phyloP scores from a whole-genome alignment of 2,113 vertebrate species.

The Callipepla squamata region DNA sequence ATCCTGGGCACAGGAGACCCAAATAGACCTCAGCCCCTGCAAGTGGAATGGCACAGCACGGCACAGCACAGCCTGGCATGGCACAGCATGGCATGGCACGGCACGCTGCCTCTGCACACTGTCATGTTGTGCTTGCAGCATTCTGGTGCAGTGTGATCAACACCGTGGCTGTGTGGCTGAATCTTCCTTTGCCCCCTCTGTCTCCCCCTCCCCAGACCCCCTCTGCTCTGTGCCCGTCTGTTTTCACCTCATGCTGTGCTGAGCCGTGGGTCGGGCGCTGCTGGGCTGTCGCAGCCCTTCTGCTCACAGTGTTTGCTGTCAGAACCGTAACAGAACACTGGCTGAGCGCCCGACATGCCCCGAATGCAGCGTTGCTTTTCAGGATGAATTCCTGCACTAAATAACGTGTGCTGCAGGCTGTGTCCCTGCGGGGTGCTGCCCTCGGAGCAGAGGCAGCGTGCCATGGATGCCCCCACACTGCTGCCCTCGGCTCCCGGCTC shows the following conservation, averaged over 20 bases:
- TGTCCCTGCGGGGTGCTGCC: fast-evolving
- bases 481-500: not conserved
- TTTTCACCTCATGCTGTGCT: not conserved
- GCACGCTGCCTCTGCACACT: fast-evolving
- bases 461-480: fast-evolving
- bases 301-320: not conserved
- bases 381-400: not conserved
- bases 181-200: not conserved
- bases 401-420: not conserved
- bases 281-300: too few relatives aligned
- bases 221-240: not conserved
- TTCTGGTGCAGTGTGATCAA: fast-evolving
- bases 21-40: too few relatives aligned
- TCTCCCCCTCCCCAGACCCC: too few relatives aligned
- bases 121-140: fast-evolving
- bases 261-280: too few relatives aligned
- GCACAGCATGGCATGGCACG: too few relatives aligned
- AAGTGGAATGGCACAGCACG: too few relatives aligned
- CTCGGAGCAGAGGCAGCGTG: fast-evolving
- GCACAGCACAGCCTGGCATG: too few relatives aligned
- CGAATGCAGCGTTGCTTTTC: not conserved
- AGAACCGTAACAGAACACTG: not conserved
- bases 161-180: fast-evolving
- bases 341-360: not conserved
- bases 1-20: not conserved